These are phyloP conservation scores for Carapus acus DNA, from an alignment of 2,797 vertebrate species.

Conservation along the genomic window DNA sequence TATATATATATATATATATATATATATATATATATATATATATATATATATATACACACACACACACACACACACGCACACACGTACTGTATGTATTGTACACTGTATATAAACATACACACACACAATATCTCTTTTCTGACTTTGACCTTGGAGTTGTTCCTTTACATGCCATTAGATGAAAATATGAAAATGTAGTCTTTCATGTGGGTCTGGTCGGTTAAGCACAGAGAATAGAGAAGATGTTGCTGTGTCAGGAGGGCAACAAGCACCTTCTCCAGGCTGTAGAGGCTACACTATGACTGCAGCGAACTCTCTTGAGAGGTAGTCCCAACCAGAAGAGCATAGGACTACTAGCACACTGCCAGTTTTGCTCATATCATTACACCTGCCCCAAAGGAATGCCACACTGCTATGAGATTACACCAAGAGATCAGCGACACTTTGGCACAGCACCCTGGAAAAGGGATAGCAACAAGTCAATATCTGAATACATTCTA, in stretches of 20 bases:
- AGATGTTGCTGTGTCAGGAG: constrained; percentile 48
- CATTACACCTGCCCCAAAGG: constrained; percentile 55
- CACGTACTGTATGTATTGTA: no score
- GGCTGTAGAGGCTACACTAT: constrained; percentile 51
- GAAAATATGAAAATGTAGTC: constrained; percentile 40
- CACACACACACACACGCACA: no score
- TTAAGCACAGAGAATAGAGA: constrained; percentile 46
- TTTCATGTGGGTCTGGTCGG: constrained; percentile 52
- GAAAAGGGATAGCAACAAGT: constrained; percentile 46
- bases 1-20: no score
- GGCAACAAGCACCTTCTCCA: constrained; percentile 44
- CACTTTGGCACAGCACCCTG: constrained; percentile 30
- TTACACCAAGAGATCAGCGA: constrained; percentile 43
- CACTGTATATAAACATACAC: constrained; percentile 34
- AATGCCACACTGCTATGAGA: constrained; percentile 40
- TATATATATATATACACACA: no score
- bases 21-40: no score
- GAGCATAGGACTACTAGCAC: constrained; percentile 60
- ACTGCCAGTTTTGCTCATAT: constrained; percentile 60
- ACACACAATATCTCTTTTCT: constrained; percentile 37
- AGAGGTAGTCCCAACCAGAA: constrained; percentile 60
- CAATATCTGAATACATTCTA: neutral
- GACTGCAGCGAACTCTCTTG: constrained; percentile 56
- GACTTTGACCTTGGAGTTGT: constrained; percentile 29
- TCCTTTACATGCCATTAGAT: constrained; percentile 41